A percentile compares a stretch with the other conserved stretches of the same genome.
Evolutionary conservation across 2,888 invertebrate genomes (phyloP).

Genomic region (Chaetogeoica ovagalla): DNA sequence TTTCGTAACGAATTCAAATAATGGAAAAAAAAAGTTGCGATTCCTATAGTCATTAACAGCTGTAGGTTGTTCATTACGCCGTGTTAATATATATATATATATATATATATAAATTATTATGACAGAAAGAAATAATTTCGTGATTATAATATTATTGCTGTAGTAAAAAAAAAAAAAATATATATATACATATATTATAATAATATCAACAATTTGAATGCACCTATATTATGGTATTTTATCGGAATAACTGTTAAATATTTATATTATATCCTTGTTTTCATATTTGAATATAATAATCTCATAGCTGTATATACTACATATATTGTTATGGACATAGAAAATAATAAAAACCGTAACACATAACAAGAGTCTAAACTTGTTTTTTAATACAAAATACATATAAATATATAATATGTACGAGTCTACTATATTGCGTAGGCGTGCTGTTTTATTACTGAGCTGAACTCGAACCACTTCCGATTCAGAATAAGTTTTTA

Average conservation of each 20-base stretch:
- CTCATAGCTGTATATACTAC: background rate
- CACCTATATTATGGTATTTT: background rate
- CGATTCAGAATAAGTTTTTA: background rate
- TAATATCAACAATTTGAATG: background rate
- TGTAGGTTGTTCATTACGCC: too few species aligned
- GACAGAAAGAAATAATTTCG: too few species aligned
- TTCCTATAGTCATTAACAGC: too few species aligned
- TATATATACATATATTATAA: too few species aligned
- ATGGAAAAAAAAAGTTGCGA: too few species aligned
- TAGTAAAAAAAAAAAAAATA: too few species aligned
- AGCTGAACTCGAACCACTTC: constrained; percentile 9
- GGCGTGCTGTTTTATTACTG: background rate
- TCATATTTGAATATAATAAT: background rate
- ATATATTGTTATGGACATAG: background rate
- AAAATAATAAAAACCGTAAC: background rate
- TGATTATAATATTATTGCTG: too few species aligned
- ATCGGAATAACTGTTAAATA: constrained; percentile 7
- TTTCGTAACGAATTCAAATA: too few species aligned
- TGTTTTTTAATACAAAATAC: constrained; percentile 7
- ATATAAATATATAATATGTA: background rate
- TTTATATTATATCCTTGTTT: constrained; percentile 14
- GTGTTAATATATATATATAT: too few species aligned
- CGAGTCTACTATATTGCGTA: background rate
- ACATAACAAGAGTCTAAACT: constrained; percentile 10
- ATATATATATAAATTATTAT: too few species aligned